These are phyloP conservation scores for Todiramphus saurophagus DNA, from an alignment of 2,113 vertebrate species.

Conservation along the genomic window DNA sequence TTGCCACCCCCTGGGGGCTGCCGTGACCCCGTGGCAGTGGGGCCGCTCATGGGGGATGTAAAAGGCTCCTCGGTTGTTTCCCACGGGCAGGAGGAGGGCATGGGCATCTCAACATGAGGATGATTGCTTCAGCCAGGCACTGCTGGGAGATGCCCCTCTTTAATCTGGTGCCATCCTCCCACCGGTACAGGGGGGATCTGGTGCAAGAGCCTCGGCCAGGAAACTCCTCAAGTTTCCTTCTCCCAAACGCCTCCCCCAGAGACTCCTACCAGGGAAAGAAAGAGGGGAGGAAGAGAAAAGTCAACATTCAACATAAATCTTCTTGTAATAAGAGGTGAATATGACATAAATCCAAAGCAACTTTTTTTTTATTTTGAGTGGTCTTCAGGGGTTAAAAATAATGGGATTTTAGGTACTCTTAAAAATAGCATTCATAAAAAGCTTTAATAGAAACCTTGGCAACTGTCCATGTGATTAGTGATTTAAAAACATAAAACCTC, in stretches of 20 bases:
- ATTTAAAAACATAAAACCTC: slow-evolving; percentile 56
- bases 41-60: neutral
- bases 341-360: neutral
- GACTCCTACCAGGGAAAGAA: neutral
- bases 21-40: neutral
- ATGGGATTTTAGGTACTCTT: slow-evolving; percentile 59
- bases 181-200: neutral
- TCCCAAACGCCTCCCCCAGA: neutral
- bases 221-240: neutral
- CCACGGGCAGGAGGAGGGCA: neutral
- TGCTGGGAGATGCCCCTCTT: neutral
- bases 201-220: neutral
- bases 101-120: fast-evolving
- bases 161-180: neutral
- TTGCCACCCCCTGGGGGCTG: neutral
- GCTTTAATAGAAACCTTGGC: slow-evolving; percentile 63
- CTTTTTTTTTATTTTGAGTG: neutral
- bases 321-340: neutral
- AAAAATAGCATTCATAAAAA: slow-evolving; percentile 46
- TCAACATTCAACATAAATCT: neutral
- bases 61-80: neutral
- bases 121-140: neutral
- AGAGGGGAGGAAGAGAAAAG: slow-evolving; percentile 10
- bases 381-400: slow-evolving; percentile 60
- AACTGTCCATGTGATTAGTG: slow-evolving; percentile 42